A percentile compares a stretch with the other conserved stretches of the same genome.
Conservation (phyloP, 1,140 invertebrate species). For the Chrysopa pallens region DNA sequence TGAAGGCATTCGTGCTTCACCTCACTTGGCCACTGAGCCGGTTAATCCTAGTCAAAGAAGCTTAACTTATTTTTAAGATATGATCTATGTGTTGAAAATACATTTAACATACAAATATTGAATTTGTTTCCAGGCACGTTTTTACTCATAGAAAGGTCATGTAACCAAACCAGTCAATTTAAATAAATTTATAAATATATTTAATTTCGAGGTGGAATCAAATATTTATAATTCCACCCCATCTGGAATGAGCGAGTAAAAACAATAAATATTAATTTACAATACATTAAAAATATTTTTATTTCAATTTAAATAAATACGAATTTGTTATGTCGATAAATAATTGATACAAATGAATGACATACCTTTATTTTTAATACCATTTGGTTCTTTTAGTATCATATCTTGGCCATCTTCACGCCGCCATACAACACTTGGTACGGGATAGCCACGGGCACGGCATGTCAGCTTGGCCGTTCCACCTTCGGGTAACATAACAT, state of each 20-base stretch:
- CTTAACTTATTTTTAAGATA: no score
- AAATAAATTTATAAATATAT: no score
- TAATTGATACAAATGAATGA: not conserved
- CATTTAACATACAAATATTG: no score
- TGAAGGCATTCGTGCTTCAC: no score
- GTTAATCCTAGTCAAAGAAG: no score
- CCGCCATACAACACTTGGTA: constrained; percentile 63
- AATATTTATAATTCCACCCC: no score
- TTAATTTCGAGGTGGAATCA: no score
- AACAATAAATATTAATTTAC: not conserved
- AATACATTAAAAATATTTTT: not conserved
- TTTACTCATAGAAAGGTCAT: no score
- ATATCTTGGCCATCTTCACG: constrained; percentile 61
- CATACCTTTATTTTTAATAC: constrained; percentile 41
- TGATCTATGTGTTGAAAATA: no score
- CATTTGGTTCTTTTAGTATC: constrained; percentile 43
- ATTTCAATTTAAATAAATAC: constrained; percentile 5
- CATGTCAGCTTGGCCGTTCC: constrained; percentile 38
- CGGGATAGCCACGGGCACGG: constrained; percentile 56
- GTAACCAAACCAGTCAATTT: no score
- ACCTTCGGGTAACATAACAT: constrained; percentile 59
- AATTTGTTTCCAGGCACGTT: no score
- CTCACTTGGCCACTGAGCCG: no score
- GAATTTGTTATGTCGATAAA: not conserved
- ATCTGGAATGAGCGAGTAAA: not conserved